Conservation (phyloP, 2,113 vertebrate genomes). For the Myrmecobius fasciatus region DNA sequence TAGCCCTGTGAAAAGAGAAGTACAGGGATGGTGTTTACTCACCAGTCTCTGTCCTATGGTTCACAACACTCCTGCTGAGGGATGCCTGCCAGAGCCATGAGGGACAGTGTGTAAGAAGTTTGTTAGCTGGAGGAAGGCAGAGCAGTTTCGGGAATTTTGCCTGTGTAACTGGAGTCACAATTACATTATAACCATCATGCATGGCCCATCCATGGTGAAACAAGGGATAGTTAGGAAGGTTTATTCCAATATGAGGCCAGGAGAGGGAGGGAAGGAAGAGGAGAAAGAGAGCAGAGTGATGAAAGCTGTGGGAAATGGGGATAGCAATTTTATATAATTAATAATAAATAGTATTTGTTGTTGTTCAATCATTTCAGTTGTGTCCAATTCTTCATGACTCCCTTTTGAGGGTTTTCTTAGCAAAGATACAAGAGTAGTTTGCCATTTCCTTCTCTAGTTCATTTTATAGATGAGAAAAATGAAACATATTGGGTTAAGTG, state of each 20-base stretch:
- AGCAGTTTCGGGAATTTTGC: background rate
- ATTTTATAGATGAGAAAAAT: background rate
- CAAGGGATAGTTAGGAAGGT: background rate
- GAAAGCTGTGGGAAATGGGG: background rate
- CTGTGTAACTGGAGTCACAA: background rate
- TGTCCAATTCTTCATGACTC: background rate
- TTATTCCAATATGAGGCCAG: background rate
- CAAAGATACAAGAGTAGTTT: background rate
- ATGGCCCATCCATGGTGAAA: background rate
- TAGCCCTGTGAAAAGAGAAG: background rate
- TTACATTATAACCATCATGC: background rate
- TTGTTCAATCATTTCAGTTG: background rate
- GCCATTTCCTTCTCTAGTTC: background rate
- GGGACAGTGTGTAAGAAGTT: background rate
- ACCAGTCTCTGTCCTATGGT: background rate
- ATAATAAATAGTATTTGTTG: background rate
- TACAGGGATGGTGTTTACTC: background rate
- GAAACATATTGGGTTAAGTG: background rate
- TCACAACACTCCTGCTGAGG: background rate
- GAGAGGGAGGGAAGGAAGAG: too few relatives aligned
- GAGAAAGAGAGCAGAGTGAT: background rate
- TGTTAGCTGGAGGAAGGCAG: background rate
- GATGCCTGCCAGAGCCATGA: background rate
- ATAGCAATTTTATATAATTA: background rate
- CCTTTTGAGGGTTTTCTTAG: background rate